Evolutionary conservation across 2,797 vertebrate genomes (phyloP), one percentile per base, ranked within the genome.

Genomic region (Protosalanx chinensis): DNA sequence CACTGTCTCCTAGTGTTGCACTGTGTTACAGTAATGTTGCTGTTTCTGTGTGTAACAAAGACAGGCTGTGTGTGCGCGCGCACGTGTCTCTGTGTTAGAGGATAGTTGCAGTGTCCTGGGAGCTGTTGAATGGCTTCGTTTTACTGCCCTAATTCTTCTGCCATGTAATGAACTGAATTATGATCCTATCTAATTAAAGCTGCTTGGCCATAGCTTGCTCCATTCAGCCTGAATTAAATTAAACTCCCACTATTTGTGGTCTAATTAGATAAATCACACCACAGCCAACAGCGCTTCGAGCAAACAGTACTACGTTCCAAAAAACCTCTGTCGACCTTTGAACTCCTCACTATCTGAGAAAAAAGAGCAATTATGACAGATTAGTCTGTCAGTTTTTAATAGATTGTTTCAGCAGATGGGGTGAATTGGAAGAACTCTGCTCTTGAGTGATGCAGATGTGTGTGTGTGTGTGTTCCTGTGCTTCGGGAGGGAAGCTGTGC

Each of bases 101-200:
- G 61, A 71, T 73, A 51, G 70, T 78, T 75, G 66, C 16, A 58
- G 70, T 64, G 79, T 66, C 61, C 74, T 20, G 68, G 74, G 65
- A 78, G 64, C 73, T 68, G 74, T 33, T 70, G 73, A 82, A 79
- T 73, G 68, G 63, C 58, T 73, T 60, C 51, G 67, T 73, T 85
- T 81, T 81, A 77, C 60, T 37, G 72, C 70, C 62, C 51, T 82
- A 82, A 79, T 82, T 81, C 79, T 68, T 70, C 75, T 57, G 71
- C 72, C 63, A 75, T 71, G 57, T 79, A 81, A 81, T 74, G 72
- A 78, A 79, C 70, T 71, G 73, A 73, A 82, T 76, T 81, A 81
- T 73, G 72, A 80, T 81, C 65, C 68, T 62, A 76, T 77, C 82
- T 80, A 81, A 84, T 85, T 84, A 79, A 83, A 80, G 8, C 53